phyloP scores from a whole-genome alignment of 2,797 vertebrate species.

The Chrosomus eos region DNA sequence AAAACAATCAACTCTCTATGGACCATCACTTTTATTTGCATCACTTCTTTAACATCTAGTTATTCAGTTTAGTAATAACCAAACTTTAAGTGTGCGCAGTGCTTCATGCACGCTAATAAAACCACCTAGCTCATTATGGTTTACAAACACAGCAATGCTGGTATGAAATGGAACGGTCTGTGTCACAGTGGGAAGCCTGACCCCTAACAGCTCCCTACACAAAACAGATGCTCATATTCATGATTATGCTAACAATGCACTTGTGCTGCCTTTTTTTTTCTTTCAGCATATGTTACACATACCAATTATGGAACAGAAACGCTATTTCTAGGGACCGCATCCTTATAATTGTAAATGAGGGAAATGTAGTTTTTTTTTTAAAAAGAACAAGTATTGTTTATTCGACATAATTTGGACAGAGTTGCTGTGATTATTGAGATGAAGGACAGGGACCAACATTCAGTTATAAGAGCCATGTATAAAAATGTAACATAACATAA shows the following conservation, averaged over 20 bases:
- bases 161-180: slow-evolving; percentile 16
- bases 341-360: slow-evolving; percentile 4
- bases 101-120: slow-evolving; percentile 52
- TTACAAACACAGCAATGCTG: slow-evolving; percentile 5
- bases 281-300: slow-evolving; percentile 31
- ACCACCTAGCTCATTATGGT: slow-evolving; percentile 51
- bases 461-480: background rate
- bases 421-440: background rate
- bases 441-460: background rate
- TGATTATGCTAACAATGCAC: slow-evolving; percentile 45
- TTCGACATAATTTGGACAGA: background rate
- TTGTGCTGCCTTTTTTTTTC: slow-evolving; percentile 5
- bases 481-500: background rate
- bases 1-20: background rate
- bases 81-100: background rate
- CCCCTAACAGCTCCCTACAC: slow-evolving; percentile 25
- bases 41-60: background rate
- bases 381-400: background rate
- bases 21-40: background rate
- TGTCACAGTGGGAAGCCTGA: slow-evolving; percentile 29
- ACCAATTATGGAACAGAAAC: slow-evolving; percentile 25
- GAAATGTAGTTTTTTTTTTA: background rate
- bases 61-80: background rate
- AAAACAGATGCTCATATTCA: slow-evolving; percentile 36
- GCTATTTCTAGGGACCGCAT: background rate